A percentile compares a stretch with the other conserved stretches of the same genome.
Conservation (phyloP, 2,888 invertebrate species). For the Alloscopus bannaensis region DNA sequence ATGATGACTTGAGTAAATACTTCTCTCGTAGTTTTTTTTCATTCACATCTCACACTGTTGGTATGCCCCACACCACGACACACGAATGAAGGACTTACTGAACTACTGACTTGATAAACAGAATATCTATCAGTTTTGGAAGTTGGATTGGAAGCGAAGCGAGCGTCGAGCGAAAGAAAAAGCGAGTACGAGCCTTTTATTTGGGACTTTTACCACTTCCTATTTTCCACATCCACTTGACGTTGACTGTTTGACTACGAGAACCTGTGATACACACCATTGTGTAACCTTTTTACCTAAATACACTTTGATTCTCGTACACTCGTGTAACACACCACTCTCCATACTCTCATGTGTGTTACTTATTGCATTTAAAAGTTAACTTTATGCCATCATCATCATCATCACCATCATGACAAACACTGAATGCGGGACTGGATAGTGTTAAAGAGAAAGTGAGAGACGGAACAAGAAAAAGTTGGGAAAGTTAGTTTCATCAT, state of each 20-base stretch:
- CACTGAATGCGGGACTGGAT: too few species aligned
- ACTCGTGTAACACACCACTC: too few species aligned
- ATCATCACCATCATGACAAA: neutral
- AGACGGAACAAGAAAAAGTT: slow-evolving; percentile 23
- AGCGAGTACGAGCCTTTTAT: neutral
- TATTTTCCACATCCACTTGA: neutral
- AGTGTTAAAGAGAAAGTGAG: neutral
- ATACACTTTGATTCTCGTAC: neutral
- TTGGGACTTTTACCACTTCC: slow-evolving; percentile 5
- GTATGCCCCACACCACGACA: too few species aligned
- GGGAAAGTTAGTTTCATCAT: slow-evolving; percentile 19
- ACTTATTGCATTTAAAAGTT: slow-evolving; percentile 49
- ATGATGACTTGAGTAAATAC: slow-evolving; percentile 56
- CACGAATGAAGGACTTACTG: too few species aligned
- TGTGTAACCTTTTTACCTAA: too few species aligned
- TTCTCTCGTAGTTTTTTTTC: slow-evolving; percentile 7
- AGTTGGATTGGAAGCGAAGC: too few species aligned
- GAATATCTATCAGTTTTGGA: too few species aligned
- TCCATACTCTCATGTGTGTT: neutral
- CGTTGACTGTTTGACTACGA: neutral
- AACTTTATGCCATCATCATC: slow-evolving; percentile 20
- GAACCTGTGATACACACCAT: too few species aligned
- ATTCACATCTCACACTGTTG: neutral
- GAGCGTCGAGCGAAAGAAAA: neutral
- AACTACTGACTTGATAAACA: slow-evolving; percentile 7